Evolutionary conservation across 1,140 invertebrate species (phyloP).

Genomic region (Drosophila albomicans): DNA sequence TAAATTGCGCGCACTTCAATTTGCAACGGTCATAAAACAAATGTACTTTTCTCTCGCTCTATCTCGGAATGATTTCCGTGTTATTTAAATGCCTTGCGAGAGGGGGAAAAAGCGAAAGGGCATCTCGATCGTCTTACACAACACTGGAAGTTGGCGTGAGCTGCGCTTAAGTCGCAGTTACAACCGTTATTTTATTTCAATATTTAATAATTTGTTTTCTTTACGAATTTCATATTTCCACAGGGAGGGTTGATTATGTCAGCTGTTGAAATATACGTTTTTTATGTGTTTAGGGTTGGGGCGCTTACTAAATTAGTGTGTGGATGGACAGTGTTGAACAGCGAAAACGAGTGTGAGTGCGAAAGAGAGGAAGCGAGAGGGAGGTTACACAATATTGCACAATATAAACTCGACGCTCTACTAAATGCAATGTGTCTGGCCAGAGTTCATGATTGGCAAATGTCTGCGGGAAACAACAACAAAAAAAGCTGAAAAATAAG

Average conservation of each 20-base stretch:
- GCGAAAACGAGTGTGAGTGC: not conserved
- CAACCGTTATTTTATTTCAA: not conserved
- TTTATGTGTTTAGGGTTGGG: slow-evolving; percentile 32
- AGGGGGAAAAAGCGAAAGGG: not conserved
- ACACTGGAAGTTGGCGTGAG: slow-evolving; percentile 17
- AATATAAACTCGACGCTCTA: slow-evolving; percentile 17
- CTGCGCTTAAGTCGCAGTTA: slow-evolving; percentile 11
- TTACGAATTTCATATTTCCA: not conserved
- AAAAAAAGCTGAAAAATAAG: slow-evolving; percentile 42
- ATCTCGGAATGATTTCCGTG: slow-evolving; percentile 32
- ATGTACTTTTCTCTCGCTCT: slow-evolving; percentile 31
- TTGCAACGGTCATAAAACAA: slow-evolving; percentile 68
- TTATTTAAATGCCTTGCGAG: slow-evolving; percentile 3
- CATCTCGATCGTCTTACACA: slow-evolving; percentile 10
- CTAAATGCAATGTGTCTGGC: slow-evolving; percentile 31
- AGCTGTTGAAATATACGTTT: slow-evolving; percentile 45
- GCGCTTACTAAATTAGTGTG: slow-evolving; percentile 25
- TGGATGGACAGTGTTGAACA: not conserved
- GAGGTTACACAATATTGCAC: slow-evolving; percentile 26
- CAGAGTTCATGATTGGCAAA: slow-evolving; percentile 48
- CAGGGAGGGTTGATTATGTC: slow-evolving; percentile 50
- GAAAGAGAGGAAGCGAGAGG: not conserved
- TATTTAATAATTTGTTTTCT: slow-evolving; percentile 5
- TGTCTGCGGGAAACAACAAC: slow-evolving; percentile 13
- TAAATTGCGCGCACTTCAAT: slow-evolving; percentile 75